These are phyloP conservation scores for Heliconius hortense DNA, from an alignment of 2,888 invertebrate species.

Conservation along the genomic window DNA sequence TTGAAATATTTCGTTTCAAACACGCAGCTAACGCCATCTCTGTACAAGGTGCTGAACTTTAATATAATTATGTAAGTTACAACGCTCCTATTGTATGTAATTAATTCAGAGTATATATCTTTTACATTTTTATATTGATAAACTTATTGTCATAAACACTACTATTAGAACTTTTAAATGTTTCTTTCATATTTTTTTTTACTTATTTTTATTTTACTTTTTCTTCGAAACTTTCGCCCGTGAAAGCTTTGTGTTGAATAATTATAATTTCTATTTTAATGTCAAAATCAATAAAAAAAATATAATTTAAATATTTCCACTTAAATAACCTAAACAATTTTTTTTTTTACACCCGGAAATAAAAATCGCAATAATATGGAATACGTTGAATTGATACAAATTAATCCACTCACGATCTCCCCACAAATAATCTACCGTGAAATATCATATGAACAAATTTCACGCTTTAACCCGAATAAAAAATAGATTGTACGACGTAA, in stretches of 20 bases:
- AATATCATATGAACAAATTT: constrained; percentile 66
- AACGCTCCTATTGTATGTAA: background rate
- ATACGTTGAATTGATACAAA: constrained; percentile 44
- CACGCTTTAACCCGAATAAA: constrained; percentile 51
- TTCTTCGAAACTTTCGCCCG: background rate
- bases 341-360: constrained; percentile 42
- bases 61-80: background rate
- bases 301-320: too few species aligned
- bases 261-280: too few species aligned
- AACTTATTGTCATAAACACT: too few species aligned
- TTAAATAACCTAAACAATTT: background rate
- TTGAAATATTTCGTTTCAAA: background rate
- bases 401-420: constrained; percentile 52
- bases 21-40: constrained; percentile 1
- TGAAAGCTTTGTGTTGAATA: background rate
- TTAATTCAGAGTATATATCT: too few species aligned
- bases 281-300: too few species aligned
- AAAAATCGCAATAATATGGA: background rate
- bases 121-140: too few species aligned
- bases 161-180: too few species aligned
- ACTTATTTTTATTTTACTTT: background rate
- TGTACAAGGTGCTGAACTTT: background rate
- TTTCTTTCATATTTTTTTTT: too few species aligned
- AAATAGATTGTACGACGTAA: constrained; percentile 51
- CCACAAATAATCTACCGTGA: constrained; percentile 56